phyloP scores from a whole-genome alignment of 2,113 vertebrate genomes.

The Crotophaga sulcirostris region DNA sequence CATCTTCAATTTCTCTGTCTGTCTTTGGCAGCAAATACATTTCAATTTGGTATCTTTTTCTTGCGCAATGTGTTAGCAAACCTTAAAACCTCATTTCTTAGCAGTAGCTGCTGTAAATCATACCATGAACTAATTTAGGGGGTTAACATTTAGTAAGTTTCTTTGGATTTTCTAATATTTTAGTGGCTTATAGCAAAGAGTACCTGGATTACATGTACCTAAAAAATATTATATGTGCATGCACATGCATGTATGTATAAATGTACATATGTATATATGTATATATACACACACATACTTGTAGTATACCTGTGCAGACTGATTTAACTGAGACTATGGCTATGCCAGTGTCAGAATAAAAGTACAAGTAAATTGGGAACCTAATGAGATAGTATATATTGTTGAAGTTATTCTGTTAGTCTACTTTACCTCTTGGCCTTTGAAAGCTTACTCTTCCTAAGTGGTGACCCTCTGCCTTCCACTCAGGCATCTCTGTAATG shows the following conservation, averaged over 20 bases:
- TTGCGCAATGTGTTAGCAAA: background rate
- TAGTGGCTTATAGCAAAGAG: background rate
- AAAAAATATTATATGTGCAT: too few relatives aligned
- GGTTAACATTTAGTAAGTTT: background rate
- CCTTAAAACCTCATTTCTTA: background rate
- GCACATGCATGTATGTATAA: too few relatives aligned
- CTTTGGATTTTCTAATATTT: background rate
- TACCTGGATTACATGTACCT: background rate
- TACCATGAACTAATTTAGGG: background rate
- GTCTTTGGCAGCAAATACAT: background rate
- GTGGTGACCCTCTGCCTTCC: background rate
- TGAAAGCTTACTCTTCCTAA: background rate
- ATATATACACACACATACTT: fast-evolving
- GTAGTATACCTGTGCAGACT: background rate
- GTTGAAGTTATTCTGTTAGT: background rate
- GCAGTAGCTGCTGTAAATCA: background rate
- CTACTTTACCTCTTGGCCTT: background rate
- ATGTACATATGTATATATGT: background rate
- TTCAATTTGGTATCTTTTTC: background rate
- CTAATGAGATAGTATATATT: background rate
- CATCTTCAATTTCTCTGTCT: background rate
- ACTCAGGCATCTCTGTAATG: fast-evolving
- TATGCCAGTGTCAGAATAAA: background rate
- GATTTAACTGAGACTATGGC: background rate
- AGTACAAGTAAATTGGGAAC: background rate